A percentile compares a stretch with the other conserved stretches of the same genome.
Conservation (phyloP, 2,888 invertebrate genomes). For the Liopterus haemorrhoidalis region DNA sequence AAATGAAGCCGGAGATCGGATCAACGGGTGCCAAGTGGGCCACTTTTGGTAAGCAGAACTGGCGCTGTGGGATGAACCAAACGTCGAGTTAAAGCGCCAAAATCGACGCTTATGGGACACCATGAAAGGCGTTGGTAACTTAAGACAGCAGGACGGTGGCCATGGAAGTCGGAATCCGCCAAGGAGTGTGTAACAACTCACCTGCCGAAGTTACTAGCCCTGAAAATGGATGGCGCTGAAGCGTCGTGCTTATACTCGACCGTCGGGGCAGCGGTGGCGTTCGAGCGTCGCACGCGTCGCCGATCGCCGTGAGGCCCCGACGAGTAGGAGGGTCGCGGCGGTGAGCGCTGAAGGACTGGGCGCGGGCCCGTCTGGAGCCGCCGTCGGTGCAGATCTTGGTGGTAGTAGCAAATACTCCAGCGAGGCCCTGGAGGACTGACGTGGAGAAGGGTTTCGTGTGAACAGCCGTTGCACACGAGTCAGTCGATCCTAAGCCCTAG, state of each 20-base stretch:
- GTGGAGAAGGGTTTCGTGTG: conserved; percentile 58
- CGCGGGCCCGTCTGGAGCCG: conserved; percentile 51
- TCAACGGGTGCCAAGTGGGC: conserved; percentile 60
- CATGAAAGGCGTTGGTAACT: conserved; percentile 55
- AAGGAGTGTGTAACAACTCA: conserved; percentile 55
- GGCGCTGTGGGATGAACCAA: conserved; percentile 74
- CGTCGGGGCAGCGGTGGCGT: conserved; percentile 44
- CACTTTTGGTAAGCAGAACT: conserved; percentile 75
- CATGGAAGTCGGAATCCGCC: conserved; percentile 70
- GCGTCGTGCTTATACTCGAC: conserved; percentile 51
- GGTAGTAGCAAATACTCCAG: conserved; percentile 62
- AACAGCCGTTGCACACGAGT: conserved; percentile 56
- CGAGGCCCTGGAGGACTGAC: conserved; percentile 56
- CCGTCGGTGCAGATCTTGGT: conserved; percentile 60
- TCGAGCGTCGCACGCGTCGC: conserved; percentile 20
- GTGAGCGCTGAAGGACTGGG: conserved; percentile 58
- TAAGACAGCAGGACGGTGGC: conserved; percentile 62
- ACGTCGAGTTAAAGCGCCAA: conserved; percentile 63
- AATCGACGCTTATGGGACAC: conserved; percentile 56
- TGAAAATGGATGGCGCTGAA: conserved; percentile 61
- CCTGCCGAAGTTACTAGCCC: conserved; percentile 59
- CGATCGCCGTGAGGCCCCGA: conserved; percentile 49
- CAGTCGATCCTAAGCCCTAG: conserved; percentile 55
- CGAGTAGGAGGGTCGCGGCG: conserved; percentile 55
- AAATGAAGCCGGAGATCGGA: conserved; percentile 42